Conservation (phyloP, 2,113 vertebrate species). For the Alouatta palliata region DNA sequence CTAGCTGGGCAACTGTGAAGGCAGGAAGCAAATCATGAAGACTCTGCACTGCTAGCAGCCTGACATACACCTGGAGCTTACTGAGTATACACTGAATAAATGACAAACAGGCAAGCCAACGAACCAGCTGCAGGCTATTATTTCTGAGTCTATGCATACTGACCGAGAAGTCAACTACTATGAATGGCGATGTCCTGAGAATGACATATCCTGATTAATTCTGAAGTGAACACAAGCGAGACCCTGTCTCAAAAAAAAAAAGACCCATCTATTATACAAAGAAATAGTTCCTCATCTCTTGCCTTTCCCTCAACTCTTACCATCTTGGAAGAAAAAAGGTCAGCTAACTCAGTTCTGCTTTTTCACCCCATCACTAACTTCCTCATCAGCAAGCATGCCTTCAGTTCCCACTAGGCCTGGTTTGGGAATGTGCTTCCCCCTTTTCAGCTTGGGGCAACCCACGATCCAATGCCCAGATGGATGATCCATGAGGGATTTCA, state of each 20-base stretch:
- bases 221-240: neutral
- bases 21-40: neutral
- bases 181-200: rapidly evolving
- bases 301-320: neutral
- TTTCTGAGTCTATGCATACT: too few species aligned
- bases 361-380: neutral
- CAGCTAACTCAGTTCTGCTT: neutral
- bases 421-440: neutral
- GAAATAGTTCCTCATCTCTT: neutral
- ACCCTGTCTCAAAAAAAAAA: too few species aligned
- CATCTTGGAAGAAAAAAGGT: neutral
- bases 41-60: too few species aligned
- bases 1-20: neutral
- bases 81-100: rapidly evolving
- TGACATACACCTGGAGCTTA: neutral
- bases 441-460: neutral
- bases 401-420: neutral
- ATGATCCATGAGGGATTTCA: too few species aligned
- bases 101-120: neutral
- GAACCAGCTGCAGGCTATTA: neutral
- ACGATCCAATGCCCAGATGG: neutral
- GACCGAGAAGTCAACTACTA: rapidly evolving
- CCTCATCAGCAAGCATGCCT: rapidly evolving
- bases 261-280: neutral
- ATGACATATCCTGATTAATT: too few species aligned